Percentiles rank a stretch among this genome's conserved stretches.
phyloP scores from a whole-genome alignment of 2,888 invertebrate genomes.

The Caradrina clavipalpis region DNA sequence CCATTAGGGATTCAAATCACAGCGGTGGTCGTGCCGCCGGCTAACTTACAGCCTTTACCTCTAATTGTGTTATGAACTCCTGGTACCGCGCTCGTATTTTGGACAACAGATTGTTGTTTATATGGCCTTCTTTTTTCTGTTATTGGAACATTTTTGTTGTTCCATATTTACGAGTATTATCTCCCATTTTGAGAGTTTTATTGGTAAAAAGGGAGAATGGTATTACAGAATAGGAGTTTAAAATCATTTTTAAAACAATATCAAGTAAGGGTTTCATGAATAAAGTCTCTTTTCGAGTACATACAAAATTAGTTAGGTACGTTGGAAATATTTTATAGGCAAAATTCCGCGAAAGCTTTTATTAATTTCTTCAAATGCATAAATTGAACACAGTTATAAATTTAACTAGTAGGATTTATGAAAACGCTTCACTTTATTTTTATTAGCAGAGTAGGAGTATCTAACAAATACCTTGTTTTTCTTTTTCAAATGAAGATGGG shows the following conservation, averaged over 20 bases:
- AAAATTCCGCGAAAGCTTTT: too few species aligned
- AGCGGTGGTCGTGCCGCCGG: conserved; percentile 68
- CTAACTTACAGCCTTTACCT: conserved; percentile 74
- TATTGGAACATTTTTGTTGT: conserved; percentile 9
- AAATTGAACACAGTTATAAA: background rate
- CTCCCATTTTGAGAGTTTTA: background rate
- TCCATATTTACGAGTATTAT: conserved; percentile 14
- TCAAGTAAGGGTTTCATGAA: background rate
- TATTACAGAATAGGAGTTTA: background rate
- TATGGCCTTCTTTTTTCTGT: conserved; percentile 21
- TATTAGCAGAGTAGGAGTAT: conserved; percentile 11
- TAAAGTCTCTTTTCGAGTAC: background rate
- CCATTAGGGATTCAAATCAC: conserved; percentile 84
- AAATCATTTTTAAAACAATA: background rate
- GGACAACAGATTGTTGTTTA: conserved; percentile 57
- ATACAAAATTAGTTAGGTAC: background rate
- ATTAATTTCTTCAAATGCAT: too few species aligned
- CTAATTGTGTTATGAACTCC: conserved; percentile 81
- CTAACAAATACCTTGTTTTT: background rate
- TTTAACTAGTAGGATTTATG: background rate
- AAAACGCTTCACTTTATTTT: background rate
- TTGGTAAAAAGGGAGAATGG: background rate
- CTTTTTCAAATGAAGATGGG: conserved; percentile 20
- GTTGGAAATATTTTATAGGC: background rate
- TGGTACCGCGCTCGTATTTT: conserved; percentile 62